These are phyloP conservation scores for Theretra japonica DNA, from an alignment of 2,888 invertebrate genomes.

Conservation along the genomic window DNA sequence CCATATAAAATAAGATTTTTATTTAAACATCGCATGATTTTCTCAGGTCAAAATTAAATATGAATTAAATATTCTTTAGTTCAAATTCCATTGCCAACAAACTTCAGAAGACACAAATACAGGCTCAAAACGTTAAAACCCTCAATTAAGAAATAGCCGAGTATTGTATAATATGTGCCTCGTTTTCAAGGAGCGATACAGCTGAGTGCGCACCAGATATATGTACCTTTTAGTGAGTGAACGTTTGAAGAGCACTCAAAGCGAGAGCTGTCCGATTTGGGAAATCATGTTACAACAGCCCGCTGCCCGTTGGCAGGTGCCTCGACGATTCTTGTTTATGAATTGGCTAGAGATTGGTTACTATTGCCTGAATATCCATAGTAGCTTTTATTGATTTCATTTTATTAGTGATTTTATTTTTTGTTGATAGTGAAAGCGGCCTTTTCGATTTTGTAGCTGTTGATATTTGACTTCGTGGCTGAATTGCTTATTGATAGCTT, in stretches of 20 bases:
- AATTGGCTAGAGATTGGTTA: constrained; percentile 20
- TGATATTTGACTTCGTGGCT: too few relatives aligned
- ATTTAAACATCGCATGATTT: too few relatives aligned
- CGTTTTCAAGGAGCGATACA: constrained; percentile 56
- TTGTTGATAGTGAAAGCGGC: too few relatives aligned
- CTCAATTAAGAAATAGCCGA: constrained; percentile 4
- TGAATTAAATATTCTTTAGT: too few relatives aligned
- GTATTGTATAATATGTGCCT: constrained; percentile 9
- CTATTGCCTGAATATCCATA: constrained; percentile 3
- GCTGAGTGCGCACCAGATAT: constrained; percentile 59
- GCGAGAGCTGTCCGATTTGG: constrained; percentile 74
- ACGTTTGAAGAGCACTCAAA: constrained; percentile 75
- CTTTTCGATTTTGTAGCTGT: too few relatives aligned
- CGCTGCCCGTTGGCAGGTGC: constrained; percentile 4
- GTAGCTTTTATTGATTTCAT: too few relatives aligned
- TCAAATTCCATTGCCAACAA: neutral
- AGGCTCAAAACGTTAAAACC: neutral
- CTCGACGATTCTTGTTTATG: constrained; percentile 25
- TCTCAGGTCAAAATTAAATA: too few relatives aligned
- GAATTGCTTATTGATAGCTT: too few relatives aligned
- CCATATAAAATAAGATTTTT: too few relatives aligned
- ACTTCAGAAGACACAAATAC: neutral
- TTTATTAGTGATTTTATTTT: too few relatives aligned
- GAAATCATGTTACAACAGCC: constrained; percentile 69
- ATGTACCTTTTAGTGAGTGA: constrained; percentile 63